Evolutionary conservation across 2,888 invertebrate species (phyloP), one percentile per base, ranked within the genome.

Genomic region (Arge pagana): DNA sequence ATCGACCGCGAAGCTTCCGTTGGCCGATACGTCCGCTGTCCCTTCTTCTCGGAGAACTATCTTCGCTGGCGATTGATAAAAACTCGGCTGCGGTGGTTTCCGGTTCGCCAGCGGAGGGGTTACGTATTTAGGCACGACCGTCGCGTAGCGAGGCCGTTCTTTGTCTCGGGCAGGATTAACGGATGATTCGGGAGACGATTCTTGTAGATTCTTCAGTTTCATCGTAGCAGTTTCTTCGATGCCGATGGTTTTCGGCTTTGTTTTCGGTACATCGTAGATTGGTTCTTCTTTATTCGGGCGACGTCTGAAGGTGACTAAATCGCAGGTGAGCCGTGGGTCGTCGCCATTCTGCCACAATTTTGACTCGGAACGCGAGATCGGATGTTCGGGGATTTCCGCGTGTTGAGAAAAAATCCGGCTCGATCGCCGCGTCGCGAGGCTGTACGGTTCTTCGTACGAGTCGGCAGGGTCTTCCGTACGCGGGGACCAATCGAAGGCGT

Each of bases 211-310:
- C 8, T 59, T 57, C 19, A 64, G 55, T 37, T 54, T 60, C 31
- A 57, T 36, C 4, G 68, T 59, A 0, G 63, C 5, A 1, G 58
- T 59, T 4, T 69, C 63, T 6, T 68, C 67, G 48, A 61, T 65
- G 11, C 58, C 30, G 55, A 59, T 59, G 5, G 64, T 64, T 24
- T 45, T 56, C 0, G 67, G 64, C 45, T 68, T 59, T 3, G 28
- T 7, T 19, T 16, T 58, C 0, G 65, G 67, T 1, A 63, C 53
- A 48, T 70, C 65, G 53, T 67, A 66, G 4, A 61, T 30, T 1
- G 50, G 24, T 5, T 51, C 52, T 4, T 48, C 48, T 15, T 4
- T 21, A 23, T n/a, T 13, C n/a, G n/a, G n/a, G n/a, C n/a, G n/a
- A n/a, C 3, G 31, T 23, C 45, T 45, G 3, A 45, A 4, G 11